Conservation (phyloP, 2,888 invertebrate genomes). For the Drosophila lacicola region DNA sequence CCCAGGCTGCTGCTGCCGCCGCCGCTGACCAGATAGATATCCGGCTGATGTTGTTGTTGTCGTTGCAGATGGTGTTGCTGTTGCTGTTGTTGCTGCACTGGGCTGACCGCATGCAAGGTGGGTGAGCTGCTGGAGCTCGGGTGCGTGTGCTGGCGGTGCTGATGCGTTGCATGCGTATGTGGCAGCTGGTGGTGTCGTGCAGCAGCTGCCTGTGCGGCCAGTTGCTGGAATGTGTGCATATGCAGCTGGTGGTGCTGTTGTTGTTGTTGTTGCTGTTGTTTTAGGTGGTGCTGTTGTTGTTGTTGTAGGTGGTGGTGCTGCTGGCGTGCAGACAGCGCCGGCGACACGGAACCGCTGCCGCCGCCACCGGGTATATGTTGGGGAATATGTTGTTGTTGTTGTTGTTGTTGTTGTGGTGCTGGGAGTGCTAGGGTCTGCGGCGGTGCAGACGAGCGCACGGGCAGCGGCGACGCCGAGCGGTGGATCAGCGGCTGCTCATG, state of each 20-base stretch:
- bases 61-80: neutral
- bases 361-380: slow-evolving; percentile 66
- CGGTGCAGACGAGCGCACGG: slow-evolving; percentile 83
- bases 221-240: slow-evolving; percentile 79
- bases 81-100: slow-evolving; percentile 57
- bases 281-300: slow-evolving; percentile 49
- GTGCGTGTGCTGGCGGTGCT: slow-evolving; percentile 72
- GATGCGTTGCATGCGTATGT: slow-evolving; percentile 67
- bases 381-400: slow-evolving; percentile 65
- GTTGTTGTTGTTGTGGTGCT: slow-evolving; percentile 61
- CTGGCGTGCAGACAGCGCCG: slow-evolving; percentile 82
- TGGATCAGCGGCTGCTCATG: slow-evolving; percentile 83
- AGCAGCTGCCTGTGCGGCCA: slow-evolving; percentile 78
- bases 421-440: slow-evolving; percentile 83
- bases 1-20: slow-evolving; percentile 84
- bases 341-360: slow-evolving; percentile 82
- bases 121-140: slow-evolving; percentile 81
- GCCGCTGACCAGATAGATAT: slow-evolving; percentile 85
- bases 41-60: slow-evolving; percentile 74
- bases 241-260: slow-evolving; percentile 77
- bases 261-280: slow-evolving; percentile 72
- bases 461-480: slow-evolving; percentile 83
- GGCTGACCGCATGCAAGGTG: slow-evolving; percentile 82
- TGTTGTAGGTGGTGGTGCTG: slow-evolving; percentile 81
- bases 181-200: slow-evolving; percentile 77